Base-by-base conservation (phyloP, 1,140 invertebrate species). In the Pogonognathellus flavescens region DNA sequence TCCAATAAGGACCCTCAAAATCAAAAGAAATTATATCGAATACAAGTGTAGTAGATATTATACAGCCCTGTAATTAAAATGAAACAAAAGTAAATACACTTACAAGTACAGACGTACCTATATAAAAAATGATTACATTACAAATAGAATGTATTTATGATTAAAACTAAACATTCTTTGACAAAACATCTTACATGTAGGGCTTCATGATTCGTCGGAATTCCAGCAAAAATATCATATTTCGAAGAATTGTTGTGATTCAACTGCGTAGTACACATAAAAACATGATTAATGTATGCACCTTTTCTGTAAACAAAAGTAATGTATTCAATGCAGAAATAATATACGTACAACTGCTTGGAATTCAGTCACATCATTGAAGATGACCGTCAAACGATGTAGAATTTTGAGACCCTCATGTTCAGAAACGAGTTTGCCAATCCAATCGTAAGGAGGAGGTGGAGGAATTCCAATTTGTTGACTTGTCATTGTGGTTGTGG, bases 11-110 rank as follows among this genome's bases (percentile, higher is more conserved):
- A 11, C 88, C 88, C 25, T 88, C 88, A 52, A 86, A 83, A 50
- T 88, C 88, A 80, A 88, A 88, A 6, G 83, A 49, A 20, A 88
- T 84, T 0, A 88, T 86, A 53, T 88, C 88, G 70, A 88, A 87
- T 8, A 52, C 53, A 9, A 87, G 20, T 0, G 87, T 52, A 0
- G 66, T 88, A 3, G 85, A 70, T 3, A 80, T 86, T 2, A 88
- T 70, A 57, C 83, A 88, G 10, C 80, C 55, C 83, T 87, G 31
- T 41, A 41, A 41, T 3, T 13, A 31, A 80, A 41, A 59, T 13
- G 49, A 82, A 66, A n/a, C n/a, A n/a, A 8, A 16, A 52, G 18
- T 25, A 31, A 13, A 22, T 7, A 31, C 11, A 49, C n/a, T 3
- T 53, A 6, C 13, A 25, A 6, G 11, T 11, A 18, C 20, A 11